phyloP scores from a whole-genome alignment of 2,888 invertebrate genomes.

The Taphrorychus bicolor region DNA sequence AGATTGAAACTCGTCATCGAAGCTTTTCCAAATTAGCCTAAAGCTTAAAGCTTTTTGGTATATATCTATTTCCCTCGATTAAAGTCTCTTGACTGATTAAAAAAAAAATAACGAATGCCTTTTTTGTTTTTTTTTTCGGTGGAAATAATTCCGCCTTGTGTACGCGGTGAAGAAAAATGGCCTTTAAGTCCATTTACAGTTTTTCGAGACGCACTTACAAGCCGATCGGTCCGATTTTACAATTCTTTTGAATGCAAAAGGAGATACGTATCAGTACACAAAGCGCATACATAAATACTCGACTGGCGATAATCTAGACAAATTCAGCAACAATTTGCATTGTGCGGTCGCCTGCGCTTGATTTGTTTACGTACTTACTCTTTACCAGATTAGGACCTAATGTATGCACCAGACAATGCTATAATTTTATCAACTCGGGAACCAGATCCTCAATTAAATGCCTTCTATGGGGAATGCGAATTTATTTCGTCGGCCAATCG shows the following conservation, averaged over 20 bases:
- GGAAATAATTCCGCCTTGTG: no score
- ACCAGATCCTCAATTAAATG: conserved; percentile 57
- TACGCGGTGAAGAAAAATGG: neutral
- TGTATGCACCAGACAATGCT: conserved; percentile 53
- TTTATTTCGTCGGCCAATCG: conserved; percentile 51
- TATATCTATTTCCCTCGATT: no score
- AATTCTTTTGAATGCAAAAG: conserved; percentile 30
- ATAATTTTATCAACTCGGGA: conserved; percentile 56
- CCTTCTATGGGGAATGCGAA: conserved; percentile 49
- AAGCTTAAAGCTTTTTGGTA: no score
- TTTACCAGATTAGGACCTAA: conserved; percentile 58
- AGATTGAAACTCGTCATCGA: neutral
- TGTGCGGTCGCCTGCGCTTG: conserved; percentile 58
- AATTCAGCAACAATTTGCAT: conserved; percentile 61
- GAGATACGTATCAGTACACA: conserved; percentile 53
- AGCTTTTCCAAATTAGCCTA: neutral
- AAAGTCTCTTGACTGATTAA: no score
- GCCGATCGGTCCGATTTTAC: conserved; percentile 10
- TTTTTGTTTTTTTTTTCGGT: no score
- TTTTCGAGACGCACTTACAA: neutral
- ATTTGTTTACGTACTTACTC: conserved; percentile 57
- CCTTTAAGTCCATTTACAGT: conserved; percentile 8
- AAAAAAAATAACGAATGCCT: no score
- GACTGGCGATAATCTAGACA: conserved; percentile 59
- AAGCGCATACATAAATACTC: conserved; percentile 35